These are phyloP conservation scores for Gallinago stenura DNA, from an alignment of 2,797 vertebrate species.

Conservation along the genomic window DNA sequence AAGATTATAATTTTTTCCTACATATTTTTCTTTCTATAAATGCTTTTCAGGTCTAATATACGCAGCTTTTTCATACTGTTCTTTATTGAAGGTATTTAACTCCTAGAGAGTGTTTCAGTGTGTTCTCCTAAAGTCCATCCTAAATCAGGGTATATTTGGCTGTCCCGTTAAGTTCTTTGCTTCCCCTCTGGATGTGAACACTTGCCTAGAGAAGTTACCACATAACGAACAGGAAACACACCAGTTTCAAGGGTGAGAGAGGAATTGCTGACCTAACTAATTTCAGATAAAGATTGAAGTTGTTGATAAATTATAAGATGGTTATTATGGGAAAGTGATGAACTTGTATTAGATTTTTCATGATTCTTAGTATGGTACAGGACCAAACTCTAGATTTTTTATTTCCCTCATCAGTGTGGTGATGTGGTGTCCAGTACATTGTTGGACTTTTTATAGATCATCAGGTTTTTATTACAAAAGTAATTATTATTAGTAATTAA, in stretches of 20 bases:
- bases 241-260: rapidly evolving
- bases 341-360: background rate
- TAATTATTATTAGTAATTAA: background rate
- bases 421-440: background rate
- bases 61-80: background rate
- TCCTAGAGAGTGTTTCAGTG: background rate
- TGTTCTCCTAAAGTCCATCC: background rate
- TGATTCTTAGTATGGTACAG: background rate
- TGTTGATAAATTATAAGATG: background rate
- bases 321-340: background rate
- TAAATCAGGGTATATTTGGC: background rate
- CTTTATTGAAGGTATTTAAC: background rate
- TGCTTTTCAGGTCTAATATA: background rate
- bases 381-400: background rate
- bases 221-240: background rate
- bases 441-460: background rate
- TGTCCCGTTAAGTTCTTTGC: background rate
- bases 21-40: background rate
- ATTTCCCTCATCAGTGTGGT: background rate
- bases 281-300: background rate
- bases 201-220: background rate
- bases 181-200: background rate
- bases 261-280: background rate
- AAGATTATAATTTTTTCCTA: background rate
- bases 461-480: background rate